Evolutionary conservation across 2,113 vertebrate genomes (phyloP).

Genomic region (Lycocorax pyrrhopterus): DNA sequence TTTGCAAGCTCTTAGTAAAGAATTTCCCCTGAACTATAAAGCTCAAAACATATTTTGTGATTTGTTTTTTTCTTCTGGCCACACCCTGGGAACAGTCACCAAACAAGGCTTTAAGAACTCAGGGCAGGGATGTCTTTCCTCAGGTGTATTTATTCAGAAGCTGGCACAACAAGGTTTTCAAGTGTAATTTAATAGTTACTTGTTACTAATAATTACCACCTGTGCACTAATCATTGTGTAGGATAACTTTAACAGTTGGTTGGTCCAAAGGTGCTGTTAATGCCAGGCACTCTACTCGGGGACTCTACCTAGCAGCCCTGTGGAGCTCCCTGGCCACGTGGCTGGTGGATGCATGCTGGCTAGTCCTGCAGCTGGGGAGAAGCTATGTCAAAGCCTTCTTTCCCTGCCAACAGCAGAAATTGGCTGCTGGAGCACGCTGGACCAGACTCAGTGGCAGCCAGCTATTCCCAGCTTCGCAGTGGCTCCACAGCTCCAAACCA

Average conservation of each 20-base stretch:
- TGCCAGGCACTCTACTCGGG: background rate
- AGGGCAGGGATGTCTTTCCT: background rate
- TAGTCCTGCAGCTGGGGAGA: background rate
- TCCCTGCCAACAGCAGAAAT: background rate
- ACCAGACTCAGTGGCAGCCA: constrained; percentile 39
- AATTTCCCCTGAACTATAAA: background rate
- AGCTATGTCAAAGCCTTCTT: background rate
- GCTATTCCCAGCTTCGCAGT: background rate
- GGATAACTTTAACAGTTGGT: background rate
- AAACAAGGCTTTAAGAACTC: background rate
- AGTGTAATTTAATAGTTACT: constrained; percentile 3
- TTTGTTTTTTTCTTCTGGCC: background rate
- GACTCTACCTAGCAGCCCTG: background rate
- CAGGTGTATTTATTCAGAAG: background rate
- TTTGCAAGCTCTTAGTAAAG: background rate
- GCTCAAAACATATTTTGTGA: background rate
- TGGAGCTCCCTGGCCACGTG: background rate
- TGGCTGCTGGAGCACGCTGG: background rate
- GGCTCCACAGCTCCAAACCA: background rate
- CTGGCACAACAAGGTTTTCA: constrained; percentile 30
- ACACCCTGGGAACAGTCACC: background rate
- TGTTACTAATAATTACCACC: constrained; percentile 7
- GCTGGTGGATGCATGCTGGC: fast-evolving
- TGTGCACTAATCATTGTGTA: background rate
- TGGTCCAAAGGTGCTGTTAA: background rate